Conservation (phyloP, 2,888 invertebrate genomes). For the Drosophila quinaria region DNA sequence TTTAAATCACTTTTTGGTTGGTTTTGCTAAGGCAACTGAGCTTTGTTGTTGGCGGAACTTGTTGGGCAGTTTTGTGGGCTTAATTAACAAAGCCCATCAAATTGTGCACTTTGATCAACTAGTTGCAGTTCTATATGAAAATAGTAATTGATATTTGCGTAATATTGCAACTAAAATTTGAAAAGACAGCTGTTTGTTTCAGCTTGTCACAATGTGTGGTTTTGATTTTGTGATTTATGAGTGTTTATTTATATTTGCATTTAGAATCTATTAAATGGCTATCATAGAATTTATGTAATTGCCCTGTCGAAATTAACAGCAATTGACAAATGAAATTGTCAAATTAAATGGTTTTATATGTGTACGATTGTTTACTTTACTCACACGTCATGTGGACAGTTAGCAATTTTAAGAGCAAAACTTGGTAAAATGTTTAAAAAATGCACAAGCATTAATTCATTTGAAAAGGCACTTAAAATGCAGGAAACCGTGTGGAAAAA, state of each 20-base stretch:
- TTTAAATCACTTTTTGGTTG: slow-evolving; percentile 15
- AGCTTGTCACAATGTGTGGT: background rate
- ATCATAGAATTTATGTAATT: slow-evolving; percentile 3
- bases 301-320: slow-evolving; percentile 13
- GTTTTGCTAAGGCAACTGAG: slow-evolving; percentile 25
- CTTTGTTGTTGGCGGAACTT: background rate
- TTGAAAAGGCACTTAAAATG: slow-evolving; percentile 30
- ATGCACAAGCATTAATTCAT: background rate
- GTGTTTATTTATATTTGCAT: slow-evolving; percentile 17
- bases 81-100: slow-evolving; percentile 24
- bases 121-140: background rate
- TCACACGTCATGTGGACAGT: slow-evolving; percentile 1
- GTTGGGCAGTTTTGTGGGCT: slow-evolving; percentile 12
- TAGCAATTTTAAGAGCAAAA: background rate
- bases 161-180: slow-evolving; percentile 13
- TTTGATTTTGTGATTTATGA: slow-evolving; percentile 4
- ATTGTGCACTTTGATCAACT: slow-evolving; percentile 9
- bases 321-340: slow-evolving; percentile 1
- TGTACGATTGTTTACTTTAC: background rate
- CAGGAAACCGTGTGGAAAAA: slow-evolving; percentile 9
- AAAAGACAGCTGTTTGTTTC: slow-evolving; percentile 7
- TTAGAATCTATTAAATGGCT: slow-evolving; percentile 5
- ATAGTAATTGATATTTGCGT: slow-evolving; percentile 9
- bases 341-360: slow-evolving; percentile 14
- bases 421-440: background rate